Base-by-base conservation (phyloP, 2,888 invertebrate species). In the Hartigia nigra region DNA sequence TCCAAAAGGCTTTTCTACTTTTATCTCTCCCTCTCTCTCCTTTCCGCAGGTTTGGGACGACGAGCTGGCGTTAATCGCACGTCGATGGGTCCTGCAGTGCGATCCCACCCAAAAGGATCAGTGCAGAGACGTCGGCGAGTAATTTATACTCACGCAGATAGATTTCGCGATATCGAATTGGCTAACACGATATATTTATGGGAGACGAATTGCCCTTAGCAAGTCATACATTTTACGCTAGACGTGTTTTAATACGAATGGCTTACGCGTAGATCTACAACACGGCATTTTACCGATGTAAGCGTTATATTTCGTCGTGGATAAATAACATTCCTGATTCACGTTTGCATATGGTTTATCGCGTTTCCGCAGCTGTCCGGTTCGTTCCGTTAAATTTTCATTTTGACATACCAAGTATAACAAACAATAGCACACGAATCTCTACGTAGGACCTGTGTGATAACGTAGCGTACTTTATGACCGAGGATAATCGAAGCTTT, bases 71-170 rank as follows among this genome's bases (percentile, higher is more conserved):
- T 70, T 77, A 31, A 87, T 92, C 76, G 93, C 92, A 3, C 87
- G 90, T 76, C 87, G 90, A 81, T 93, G 92, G 92, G 92, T 89
- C 23, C 85, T 90, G n/a, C 93, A 92, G 83, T 93, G 93, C 85
- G 88, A 90, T 77, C 83, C 84, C 70, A 89, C 88, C 81, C 85
- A 86, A 5, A 91, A 92, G 83, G 93, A 93, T 85, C 81, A 87
- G 69, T 93, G 92, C 85, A 87, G 93, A 82, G 91, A 92, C 84
- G 88, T 90, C 82, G 90, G 92, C 90, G 86, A 88, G 88, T 86
- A 84, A 74, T n/a, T 31, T 76, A 14, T 32, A 39, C 23, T 75
- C 23, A 9, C 1, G 55, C 55, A 23, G 55, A 23, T 23, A 55
- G 55, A 55, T 55, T 14, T 55, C 55, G 55, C 55, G 55, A 55